phyloP scores from a whole-genome alignment of 2,797 vertebrate genomes.

The Lophius americanus region DNA sequence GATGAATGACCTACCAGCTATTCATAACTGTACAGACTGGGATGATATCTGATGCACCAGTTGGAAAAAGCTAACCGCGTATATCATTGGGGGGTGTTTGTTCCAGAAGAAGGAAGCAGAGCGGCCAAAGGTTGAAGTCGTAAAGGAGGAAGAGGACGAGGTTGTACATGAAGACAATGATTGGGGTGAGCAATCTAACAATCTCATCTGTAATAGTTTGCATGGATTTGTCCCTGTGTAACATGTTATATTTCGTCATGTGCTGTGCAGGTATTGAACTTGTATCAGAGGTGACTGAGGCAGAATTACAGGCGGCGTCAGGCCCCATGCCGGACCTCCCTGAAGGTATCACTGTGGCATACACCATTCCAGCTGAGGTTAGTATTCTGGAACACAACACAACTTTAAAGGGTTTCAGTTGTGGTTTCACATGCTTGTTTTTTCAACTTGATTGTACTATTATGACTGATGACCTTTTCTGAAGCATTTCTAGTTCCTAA shows the following conservation, averaged over 20 bases:
- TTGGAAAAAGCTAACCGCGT: neutral
- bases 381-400: slow-evolving; percentile 12
- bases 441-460: neutral
- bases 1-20: neutral
- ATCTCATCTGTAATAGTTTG: neutral
- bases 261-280: slow-evolving; percentile 89
- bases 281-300: slow-evolving; percentile 91
- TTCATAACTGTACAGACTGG: neutral
- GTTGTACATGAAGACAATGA: slow-evolving; percentile 94
- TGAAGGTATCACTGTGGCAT: slow-evolving; percentile 94
- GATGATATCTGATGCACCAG: neutral
- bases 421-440: no score
- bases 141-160: slow-evolving; percentile 80
- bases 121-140: slow-evolving; percentile 82
- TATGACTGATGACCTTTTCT: neutral
- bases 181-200: slow-evolving; percentile 85
- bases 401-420: neutral
- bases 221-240: neutral
- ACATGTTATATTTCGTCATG: neutral
- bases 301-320: slow-evolving; percentile 88
- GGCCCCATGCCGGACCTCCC: slow-evolving; percentile 89
- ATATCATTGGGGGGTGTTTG: slow-evolving; percentile 26
- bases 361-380: slow-evolving; percentile 92
- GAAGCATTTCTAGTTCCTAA: neutral
- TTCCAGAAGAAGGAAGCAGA: slow-evolving; percentile 85